Evolutionary conservation across 2,113 vertebrate genomes (phyloP).

Genomic region (Saguinus midas): DNA sequence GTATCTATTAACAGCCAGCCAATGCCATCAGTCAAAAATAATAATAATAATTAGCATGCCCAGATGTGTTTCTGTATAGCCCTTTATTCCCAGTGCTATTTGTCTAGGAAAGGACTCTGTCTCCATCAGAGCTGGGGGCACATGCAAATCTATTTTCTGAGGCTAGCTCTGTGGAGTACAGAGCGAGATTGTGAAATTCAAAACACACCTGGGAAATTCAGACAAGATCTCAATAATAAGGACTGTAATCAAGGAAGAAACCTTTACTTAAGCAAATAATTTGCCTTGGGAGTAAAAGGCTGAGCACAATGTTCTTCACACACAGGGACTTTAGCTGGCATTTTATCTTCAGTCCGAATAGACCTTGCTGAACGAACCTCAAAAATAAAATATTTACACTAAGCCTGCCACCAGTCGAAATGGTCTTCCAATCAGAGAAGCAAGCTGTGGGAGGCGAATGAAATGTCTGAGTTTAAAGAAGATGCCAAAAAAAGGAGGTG

Average conservation of each 20-base stretch:
- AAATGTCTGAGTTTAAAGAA: slow-evolving; percentile 7
- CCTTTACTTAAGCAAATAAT: slow-evolving; percentile 76
- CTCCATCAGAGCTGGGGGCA: not conserved
- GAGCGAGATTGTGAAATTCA: slow-evolving; percentile 56
- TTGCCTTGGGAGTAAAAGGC: slow-evolving; percentile 67
- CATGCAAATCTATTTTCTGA: slow-evolving; percentile 53
- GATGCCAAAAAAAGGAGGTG: fast-evolving
- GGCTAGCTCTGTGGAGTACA: not conserved
- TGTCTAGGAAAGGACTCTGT: slow-evolving; percentile 12
- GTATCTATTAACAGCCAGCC: not conserved
- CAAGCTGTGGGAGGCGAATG: not conserved
- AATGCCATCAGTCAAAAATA: slow-evolving; percentile 39
- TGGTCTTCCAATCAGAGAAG: slow-evolving; percentile 36
- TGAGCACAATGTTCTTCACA: slow-evolving; percentile 52
- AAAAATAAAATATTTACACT: slow-evolving; percentile 61
- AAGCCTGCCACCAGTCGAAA: not conserved
- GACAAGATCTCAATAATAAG: slow-evolving; percentile 72
- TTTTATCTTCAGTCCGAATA: slow-evolving; percentile 33
- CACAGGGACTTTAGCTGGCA: not conserved
- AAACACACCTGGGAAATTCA: slow-evolving; percentile 75
- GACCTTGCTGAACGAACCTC: slow-evolving; percentile 1
- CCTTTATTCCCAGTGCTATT: slow-evolving; percentile 25
- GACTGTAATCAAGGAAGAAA: slow-evolving; percentile 75
- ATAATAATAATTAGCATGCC: slow-evolving; percentile 34
- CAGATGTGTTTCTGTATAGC: not conserved